A percentile compares a stretch with the other conserved stretches of the same genome.
phyloP scores from a whole-genome alignment of 2,888 invertebrate genomes.

The Tridacna gigas region DNA sequence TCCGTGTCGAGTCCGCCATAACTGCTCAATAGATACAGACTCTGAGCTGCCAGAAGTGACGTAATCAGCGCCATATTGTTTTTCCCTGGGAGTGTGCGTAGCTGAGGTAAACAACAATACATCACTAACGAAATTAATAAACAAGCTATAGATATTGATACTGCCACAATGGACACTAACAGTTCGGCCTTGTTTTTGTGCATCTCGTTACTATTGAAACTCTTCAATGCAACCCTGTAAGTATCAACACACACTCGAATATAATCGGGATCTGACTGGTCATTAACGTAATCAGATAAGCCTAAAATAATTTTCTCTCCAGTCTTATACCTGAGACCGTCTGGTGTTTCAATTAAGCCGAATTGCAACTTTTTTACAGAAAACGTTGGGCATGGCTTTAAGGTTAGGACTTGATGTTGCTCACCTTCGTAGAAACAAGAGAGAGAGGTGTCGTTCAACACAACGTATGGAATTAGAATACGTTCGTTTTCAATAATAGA shows the following conservation, averaged over 20 bases:
- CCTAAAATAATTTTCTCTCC: background rate
- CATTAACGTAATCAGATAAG: background rate
- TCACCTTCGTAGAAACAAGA: background rate
- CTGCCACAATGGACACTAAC: constrained; percentile 27
- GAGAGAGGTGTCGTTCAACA: background rate
- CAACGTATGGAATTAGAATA: background rate
- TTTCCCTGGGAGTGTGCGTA: constrained; percentile 51
- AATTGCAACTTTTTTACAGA: background rate
- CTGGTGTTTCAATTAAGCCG: background rate
- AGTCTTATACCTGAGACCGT: background rate
- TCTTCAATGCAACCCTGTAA: background rate
- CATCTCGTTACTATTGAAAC: background rate
- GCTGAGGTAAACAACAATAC: constrained; percentile 30
- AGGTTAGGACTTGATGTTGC: background rate
- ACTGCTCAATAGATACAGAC: constrained; percentile 31
- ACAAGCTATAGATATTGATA: constrained; percentile 36
- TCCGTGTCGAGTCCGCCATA: constrained; percentile 19
- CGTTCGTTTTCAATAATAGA: background rate
- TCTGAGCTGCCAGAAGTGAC: constrained; percentile 39
- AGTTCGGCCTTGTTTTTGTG: background rate
- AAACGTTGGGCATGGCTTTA: constrained; percentile 16
- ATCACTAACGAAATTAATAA: constrained; percentile 37
- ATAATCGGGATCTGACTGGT: background rate
- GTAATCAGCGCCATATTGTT: constrained; percentile 46
- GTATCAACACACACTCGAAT: background rate